A percentile compares a stretch with the other conserved stretches of the same genome.
phyloP scores from a whole-genome alignment of 2,797 vertebrate genomes.

The Syncerus caffer region DNA sequence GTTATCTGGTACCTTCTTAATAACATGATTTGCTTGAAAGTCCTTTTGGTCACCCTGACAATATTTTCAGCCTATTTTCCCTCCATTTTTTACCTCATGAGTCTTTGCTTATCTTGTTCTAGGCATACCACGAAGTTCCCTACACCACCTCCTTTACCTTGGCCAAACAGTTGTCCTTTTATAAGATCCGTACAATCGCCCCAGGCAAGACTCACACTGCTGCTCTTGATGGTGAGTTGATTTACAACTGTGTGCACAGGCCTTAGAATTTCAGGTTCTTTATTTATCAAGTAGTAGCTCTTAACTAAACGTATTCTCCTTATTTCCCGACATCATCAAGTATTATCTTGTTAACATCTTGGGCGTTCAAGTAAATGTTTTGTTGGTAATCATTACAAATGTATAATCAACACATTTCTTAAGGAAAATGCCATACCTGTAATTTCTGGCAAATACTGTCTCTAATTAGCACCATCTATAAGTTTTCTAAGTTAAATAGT shows the following conservation, averaged over 20 bases:
- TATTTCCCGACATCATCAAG: background rate
- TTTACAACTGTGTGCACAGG: background rate
- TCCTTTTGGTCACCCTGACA: background rate
- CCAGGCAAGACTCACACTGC: conserved; percentile 97
- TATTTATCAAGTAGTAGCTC: background rate
- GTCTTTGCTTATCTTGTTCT: conserved; percentile 60
- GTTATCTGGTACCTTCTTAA: background rate
- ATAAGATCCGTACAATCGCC: conserved; percentile 92
- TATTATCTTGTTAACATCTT: conserved; percentile 5
- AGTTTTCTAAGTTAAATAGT: conserved; percentile 10
- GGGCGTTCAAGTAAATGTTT: conserved; percentile 5
- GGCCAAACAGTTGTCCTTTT: conserved; percentile 94
- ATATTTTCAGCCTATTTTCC: background rate
- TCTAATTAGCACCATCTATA: background rate
- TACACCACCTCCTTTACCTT: conserved; percentile 94
- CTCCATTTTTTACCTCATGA: background rate
- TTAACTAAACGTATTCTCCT: background rate
- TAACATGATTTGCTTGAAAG: background rate
- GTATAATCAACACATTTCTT: background rate
- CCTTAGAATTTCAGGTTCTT: background rate
- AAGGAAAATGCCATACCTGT: background rate
- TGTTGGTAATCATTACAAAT: conserved; percentile 21
- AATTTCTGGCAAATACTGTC: background rate
- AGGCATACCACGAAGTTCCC: conserved; percentile 93
- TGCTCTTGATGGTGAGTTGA: conserved; percentile 93